Conservation (phyloP, 2,797 vertebrate genomes). For the Halcyon smyrnensis region DNA sequence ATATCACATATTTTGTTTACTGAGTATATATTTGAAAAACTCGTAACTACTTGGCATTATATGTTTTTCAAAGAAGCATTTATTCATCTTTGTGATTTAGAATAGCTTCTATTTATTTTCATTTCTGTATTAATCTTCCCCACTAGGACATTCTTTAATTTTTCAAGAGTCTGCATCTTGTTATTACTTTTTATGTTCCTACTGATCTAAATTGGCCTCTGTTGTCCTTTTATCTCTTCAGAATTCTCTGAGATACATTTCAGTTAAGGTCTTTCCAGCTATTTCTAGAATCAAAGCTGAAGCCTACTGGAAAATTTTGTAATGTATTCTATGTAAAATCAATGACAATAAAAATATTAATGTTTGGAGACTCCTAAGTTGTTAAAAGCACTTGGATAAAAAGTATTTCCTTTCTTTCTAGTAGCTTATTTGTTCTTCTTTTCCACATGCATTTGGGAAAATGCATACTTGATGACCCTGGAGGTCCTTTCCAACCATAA, state of each 20-base stretch:
- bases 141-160: not conserved
- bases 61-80: conserved; percentile 24
- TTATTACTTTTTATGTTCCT: conserved; percentile 8
- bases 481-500: no score
- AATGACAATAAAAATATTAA: not conserved
- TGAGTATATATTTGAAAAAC: conserved; percentile 30
- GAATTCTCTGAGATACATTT: not conserved
- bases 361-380: not conserved
- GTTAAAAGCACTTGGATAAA: not conserved
- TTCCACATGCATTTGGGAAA: not conserved
- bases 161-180: not conserved
- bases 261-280: not conserved
- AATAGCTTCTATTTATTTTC: conserved; percentile 46
- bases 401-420: not conserved
- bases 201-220: not conserved
- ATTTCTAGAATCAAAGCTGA: not conserved
- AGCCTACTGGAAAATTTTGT: not conserved
- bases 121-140: conserved; percentile 44
- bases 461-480: no score
- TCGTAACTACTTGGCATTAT: not conserved
- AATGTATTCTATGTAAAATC: not conserved
- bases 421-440: not conserved
- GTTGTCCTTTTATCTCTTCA: not conserved
- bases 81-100: conserved; percentile 43
- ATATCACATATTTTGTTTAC: not conserved